These are phyloP conservation scores for Nixonia krombeini DNA, from an alignment of 1,140 invertebrate genomes.

Conservation along the genomic window DNA sequence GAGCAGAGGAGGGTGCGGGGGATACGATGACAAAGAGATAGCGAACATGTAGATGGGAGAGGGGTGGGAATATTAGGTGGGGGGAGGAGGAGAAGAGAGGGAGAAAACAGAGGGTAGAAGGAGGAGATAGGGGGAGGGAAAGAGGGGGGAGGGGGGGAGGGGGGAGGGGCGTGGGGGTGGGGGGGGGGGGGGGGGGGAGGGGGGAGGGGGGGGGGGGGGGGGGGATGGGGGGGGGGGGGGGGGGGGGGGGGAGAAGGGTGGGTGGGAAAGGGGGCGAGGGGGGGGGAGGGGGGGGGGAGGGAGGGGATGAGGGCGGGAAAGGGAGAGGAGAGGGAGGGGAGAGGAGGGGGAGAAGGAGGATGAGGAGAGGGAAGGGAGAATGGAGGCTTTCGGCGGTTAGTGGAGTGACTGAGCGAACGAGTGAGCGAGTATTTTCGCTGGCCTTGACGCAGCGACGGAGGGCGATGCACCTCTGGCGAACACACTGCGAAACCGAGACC, in stretches of 20 bases:
- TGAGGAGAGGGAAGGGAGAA: constrained; percentile 34
- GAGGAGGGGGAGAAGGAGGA: constrained; percentile 42
- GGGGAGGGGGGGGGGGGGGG: too few species aligned
- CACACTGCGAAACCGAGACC: constrained; percentile 65
- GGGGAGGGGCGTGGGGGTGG: too few species aligned
- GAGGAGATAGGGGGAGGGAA: too few species aligned
- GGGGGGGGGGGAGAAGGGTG: constrained; percentile 3
- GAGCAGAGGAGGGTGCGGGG: too few species aligned
- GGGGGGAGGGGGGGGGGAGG: constrained; percentile 16
- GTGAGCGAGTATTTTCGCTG: constrained; percentile 70
- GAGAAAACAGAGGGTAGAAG: too few species aligned
- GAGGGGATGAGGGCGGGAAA: constrained; percentile 1
- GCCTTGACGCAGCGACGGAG: constrained; percentile 71
- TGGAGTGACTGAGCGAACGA: constrained; percentile 57
- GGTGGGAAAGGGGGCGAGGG: background rate
- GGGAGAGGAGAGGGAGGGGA: constrained; percentile 3
- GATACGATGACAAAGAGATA: too few species aligned
- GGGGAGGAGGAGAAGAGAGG: too few species aligned
- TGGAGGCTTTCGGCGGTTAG: constrained; percentile 65
- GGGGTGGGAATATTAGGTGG: too few species aligned
- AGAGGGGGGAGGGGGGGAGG: too few species aligned
- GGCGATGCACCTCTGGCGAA: constrained; percentile 70
- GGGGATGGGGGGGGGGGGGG: too few species aligned
- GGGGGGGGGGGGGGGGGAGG: too few species aligned
- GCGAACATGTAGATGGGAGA: too few species aligned